These are phyloP conservation scores for Plagodis pulveraria DNA, from an alignment of 2,888 invertebrate genomes.

Conservation along the genomic window DNA sequence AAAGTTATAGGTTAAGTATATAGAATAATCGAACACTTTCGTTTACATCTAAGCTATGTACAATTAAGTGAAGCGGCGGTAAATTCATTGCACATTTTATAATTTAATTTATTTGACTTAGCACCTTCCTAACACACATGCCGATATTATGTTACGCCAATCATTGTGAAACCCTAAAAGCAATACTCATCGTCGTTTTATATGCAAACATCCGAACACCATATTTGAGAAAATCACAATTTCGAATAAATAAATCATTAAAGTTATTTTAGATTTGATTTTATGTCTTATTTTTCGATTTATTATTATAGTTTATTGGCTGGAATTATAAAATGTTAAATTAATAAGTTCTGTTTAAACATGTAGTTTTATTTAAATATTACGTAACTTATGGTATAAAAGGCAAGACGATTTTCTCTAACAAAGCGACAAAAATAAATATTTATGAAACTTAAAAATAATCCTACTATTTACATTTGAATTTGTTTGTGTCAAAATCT, in stretches of 20 bases:
- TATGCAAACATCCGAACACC: background rate
- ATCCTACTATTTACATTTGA: constrained; percentile 44
- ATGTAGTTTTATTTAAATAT: background rate
- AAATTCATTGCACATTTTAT: constrained; percentile 10
- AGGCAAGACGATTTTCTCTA: constrained; percentile 29
- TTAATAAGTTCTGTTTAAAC: background rate
- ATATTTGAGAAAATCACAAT: background rate
- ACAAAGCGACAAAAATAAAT: constrained; percentile 43
- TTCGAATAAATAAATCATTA: no score
- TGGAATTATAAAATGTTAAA: background rate
- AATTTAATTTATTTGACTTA: constrained; percentile 4
- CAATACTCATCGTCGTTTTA: background rate
- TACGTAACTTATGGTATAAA: constrained; percentile 18
- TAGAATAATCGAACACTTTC: constrained; percentile 3
- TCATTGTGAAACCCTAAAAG: background rate
- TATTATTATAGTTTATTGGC: background rate
- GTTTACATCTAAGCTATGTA: constrained; percentile 6
- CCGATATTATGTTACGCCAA: background rate
- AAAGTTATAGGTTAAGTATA: no score
- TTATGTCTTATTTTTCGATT: background rate
- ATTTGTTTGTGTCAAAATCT: constrained; percentile 39
- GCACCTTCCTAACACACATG: constrained; percentile 8
- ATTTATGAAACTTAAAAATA: constrained; percentile 35
- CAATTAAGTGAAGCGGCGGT: constrained; percentile 5
- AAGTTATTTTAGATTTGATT: background rate